Conservation (phyloP, 2,888 invertebrate species). For the Platerodrilus igneus region DNA sequence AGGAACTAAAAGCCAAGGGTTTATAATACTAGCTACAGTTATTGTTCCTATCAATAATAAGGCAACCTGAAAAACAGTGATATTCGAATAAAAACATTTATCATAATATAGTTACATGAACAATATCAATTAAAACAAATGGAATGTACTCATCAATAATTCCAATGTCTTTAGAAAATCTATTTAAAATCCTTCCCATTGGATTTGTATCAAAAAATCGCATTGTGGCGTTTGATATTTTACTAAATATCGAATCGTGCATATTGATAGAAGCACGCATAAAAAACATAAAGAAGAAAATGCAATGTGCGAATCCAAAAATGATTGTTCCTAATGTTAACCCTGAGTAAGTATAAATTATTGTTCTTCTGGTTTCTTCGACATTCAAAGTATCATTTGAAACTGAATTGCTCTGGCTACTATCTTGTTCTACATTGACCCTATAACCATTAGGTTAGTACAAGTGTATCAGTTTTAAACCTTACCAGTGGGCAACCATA, state of each 20-base stretch:
- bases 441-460: slow-evolving; percentile 4
- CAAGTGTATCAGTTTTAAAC: not conserved
- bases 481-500: slow-evolving; percentile 62
- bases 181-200: slow-evolving; percentile 44
- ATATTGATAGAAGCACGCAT: slow-evolving; percentile 41
- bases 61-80: slow-evolving; percentile 33
- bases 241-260: slow-evolving; percentile 40
- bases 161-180: slow-evolving; percentile 49
- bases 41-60: slow-evolving; percentile 63
- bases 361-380: slow-evolving; percentile 19
- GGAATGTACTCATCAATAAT: slow-evolving; percentile 62
- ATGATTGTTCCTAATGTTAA: slow-evolving; percentile 48
- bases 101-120: slow-evolving; percentile 34
- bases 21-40: slow-evolving; percentile 63
- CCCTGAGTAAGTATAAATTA: slow-evolving; percentile 49
- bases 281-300: slow-evolving; percentile 43
- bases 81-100: slow-evolving; percentile 1
- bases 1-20: slow-evolving; percentile 62
- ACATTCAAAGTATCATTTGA: not conserved
- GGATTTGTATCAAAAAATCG: slow-evolving; percentile 44
- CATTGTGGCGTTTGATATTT: slow-evolving; percentile 42
- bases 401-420: slow-evolving; percentile 27
- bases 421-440: slow-evolving; percentile 42
- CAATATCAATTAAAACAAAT: slow-evolving; percentile 40
- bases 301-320: slow-evolving; percentile 37